These are phyloP conservation scores for Aquatica leii DNA, from an alignment of 2,888 invertebrate genomes.

Conservation along the genomic window DNA sequence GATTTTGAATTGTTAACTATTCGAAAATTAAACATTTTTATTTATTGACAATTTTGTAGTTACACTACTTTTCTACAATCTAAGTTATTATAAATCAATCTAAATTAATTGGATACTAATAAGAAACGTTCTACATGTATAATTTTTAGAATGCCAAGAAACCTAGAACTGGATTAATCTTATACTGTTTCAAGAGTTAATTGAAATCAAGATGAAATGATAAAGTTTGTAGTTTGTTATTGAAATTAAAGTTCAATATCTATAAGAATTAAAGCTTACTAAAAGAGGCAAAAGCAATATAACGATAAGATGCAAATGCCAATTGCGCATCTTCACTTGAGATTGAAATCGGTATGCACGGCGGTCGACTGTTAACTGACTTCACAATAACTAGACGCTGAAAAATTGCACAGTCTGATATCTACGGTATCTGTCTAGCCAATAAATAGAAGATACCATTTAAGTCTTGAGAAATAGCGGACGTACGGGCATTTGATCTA, in stretches of 20 bases:
- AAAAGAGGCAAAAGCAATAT: conserved; percentile 36
- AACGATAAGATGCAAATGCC: conserved; percentile 42
- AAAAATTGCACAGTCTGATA: conserved; percentile 39
- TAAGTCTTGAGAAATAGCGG: conserved; percentile 39
- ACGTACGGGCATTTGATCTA: conserved; percentile 35
- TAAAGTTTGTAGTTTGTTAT: background rate
- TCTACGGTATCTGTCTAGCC: conserved; percentile 38
- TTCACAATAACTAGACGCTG: conserved; percentile 40
- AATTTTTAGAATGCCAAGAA: too few species aligned
- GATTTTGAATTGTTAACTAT: too few species aligned
- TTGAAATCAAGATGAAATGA: conserved; percentile 4
- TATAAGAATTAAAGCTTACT: conserved; percentile 19
- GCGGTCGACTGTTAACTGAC: conserved; percentile 41
- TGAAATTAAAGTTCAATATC: background rate
- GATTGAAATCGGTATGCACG: conserved; percentile 43
- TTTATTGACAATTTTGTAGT: too few species aligned
- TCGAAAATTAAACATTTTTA: too few species aligned
- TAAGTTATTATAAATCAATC: too few species aligned
- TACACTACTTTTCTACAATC: too few species aligned
- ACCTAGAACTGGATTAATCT: background rate
- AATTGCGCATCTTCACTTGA: conserved; percentile 40
- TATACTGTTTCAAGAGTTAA: conserved; percentile 3
- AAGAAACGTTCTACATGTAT: too few species aligned
- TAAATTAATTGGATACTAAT: too few species aligned
- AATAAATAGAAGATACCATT: conserved; percentile 37